Base-by-base conservation (phyloP, 2,888 invertebrate species). In the Thysanoteuthis rhombus region DNA sequence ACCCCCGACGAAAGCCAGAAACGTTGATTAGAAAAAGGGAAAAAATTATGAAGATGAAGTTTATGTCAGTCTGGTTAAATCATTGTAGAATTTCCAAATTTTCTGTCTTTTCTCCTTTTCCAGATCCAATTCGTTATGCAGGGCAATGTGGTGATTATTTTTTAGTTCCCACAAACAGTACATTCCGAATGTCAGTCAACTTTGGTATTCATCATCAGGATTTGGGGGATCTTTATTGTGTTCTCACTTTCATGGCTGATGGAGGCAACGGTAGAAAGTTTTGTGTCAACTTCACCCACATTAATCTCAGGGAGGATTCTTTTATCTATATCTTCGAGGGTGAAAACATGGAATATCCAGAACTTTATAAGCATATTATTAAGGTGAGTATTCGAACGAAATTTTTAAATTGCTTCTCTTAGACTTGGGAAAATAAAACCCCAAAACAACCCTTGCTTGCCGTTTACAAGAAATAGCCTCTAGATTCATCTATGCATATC, bases 311-410 rank as follows among this genome's bases (percentile, higher is more conserved):
- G 45, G 92, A 92, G 22, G 92, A 92, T 45, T 45, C 45, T 32
- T 40, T n/a, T 45, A 40, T 92, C 42, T 92, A 92, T 92, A 40
- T 92, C 10, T 92, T 92, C 40, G 92, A 92, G 45, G 92, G 92
- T 40, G 92, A 92, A 40, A 92, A 92, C 32, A 92, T 92, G 92
- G 92, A 92, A 32, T 92, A n/a, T 92, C 92, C 92, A 28, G 92
- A 92, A 92, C 92, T 92, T n/a, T 92, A 92, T n/a, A 39, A 92
- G 38, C 92, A 92, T 92, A 92, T 92, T 42, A 92, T 92, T 92
- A 39, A 45, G 92, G 92, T 92, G 45, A 92, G 92, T 45, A 42
- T 25, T 32, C 42, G n/a, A n/a, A n/a, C n/a, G n/a, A n/a, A n/a
- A n/a, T n/a, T n/a, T n/a, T n/a, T n/a, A n/a, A n/a, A n/a, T n/a